Evolutionary conservation across 92 coral and sea anemone species (phyloP).

Genomic region (Scolanthus callimorphus): DNA sequence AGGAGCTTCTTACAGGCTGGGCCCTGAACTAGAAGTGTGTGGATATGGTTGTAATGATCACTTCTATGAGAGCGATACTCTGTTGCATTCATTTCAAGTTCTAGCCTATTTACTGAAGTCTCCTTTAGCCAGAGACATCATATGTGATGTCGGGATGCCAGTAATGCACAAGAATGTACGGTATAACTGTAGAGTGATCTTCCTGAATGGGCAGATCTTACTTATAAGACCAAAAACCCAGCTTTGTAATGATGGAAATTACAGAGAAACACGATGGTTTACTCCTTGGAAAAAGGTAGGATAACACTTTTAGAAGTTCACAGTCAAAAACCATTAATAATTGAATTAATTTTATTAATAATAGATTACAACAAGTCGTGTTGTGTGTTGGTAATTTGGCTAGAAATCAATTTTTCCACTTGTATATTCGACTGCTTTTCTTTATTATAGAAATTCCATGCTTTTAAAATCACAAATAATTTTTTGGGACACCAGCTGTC

Average conservation of each 20-base stretch:
- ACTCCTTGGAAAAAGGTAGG: conserved; percentile 91
- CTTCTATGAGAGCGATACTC: conserved; percentile 86
- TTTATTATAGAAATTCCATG: too few species aligned
- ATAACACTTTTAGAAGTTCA: conserved; percentile 12
- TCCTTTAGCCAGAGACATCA: conserved; percentile 73
- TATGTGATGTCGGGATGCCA: conserved; percentile 98
- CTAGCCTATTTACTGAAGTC: conserved; percentile 82
- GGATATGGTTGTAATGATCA: conserved; percentile 99
- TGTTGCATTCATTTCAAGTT: conserved; percentile 86
- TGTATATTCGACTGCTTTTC: too few species aligned
- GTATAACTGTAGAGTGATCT: conserved; percentile 87
- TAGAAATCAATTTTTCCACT: too few species aligned
- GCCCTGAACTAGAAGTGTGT: conserved; percentile 91
- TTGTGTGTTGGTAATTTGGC: too few species aligned
- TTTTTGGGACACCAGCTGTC: too few species aligned
- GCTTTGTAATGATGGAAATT: conserved; percentile 74
- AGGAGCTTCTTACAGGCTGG: conserved; percentile 93
- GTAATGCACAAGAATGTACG: conserved; percentile 81
- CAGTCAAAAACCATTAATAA: neutral
- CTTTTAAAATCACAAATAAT: too few species aligned
- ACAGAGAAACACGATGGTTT: conserved; percentile 93
- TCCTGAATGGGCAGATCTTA: conserved; percentile 81
- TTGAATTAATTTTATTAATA: conserved; percentile 1
- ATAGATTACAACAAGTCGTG: too few species aligned
- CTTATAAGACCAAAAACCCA: conserved; percentile 89